phyloP scores from a whole-genome alignment of 2,888 invertebrate genomes.

The Zygogramma bicolorata region DNA sequence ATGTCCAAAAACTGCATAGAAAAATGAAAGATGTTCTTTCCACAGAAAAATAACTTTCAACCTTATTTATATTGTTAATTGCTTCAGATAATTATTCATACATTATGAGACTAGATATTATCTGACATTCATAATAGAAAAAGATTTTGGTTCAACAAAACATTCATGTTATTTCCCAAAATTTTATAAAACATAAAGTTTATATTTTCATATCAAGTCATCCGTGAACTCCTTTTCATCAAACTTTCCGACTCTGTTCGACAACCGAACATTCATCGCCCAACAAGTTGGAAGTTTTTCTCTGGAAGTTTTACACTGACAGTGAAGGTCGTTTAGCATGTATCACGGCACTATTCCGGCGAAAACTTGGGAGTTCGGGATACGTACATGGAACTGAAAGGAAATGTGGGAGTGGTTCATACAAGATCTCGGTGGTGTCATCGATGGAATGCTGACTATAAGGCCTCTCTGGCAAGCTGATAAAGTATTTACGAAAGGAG shows the following conservation, averaged over 20 bases:
- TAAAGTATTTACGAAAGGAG: conserved; percentile 49
- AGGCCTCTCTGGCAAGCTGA: conserved; percentile 36
- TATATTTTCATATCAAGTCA: background rate
- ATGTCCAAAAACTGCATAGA: too few species aligned
- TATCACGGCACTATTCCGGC: background rate
- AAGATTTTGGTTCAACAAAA: too few species aligned
- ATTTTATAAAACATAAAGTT: background rate
- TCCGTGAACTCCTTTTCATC: background rate
- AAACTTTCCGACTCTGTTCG: background rate
- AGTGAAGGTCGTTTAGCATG: background rate
- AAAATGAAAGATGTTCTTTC: too few species aligned
- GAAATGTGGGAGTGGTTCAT: conserved; percentile 6
- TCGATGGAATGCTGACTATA: background rate
- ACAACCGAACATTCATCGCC: background rate
- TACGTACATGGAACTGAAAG: background rate
- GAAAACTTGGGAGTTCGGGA: background rate
- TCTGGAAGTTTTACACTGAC: background rate
- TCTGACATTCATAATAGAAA: too few species aligned
- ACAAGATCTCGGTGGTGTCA: background rate
- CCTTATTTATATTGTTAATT: too few species aligned
- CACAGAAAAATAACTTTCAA: too few species aligned
- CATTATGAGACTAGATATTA: too few species aligned
- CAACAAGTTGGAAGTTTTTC: background rate
- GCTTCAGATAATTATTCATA: too few species aligned
- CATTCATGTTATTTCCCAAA: background rate